Evolutionary conservation across 2,888 invertebrate species (phyloP), one percentile per base, ranked within the genome.

Genomic region (Panorpa germanica): DNA sequence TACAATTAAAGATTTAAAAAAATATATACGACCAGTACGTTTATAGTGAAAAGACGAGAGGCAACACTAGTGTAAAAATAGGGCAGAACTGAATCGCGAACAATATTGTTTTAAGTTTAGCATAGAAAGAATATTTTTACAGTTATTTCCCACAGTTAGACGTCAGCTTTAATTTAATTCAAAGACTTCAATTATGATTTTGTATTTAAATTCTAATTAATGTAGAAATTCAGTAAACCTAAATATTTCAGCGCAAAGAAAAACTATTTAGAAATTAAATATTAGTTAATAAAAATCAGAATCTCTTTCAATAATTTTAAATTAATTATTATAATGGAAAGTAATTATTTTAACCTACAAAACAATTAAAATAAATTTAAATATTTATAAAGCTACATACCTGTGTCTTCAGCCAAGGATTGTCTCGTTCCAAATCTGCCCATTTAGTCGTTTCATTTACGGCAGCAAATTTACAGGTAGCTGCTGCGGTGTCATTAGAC

Each of bases 391-490:
- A 29, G 29, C 26, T 31, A 45, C 52, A 52, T 49, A 71, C 80
- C 53, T 76, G 73, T 34, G 68, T 71, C 41, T 69, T 61, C 19
- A 95, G 65, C 95, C 95, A 95, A 12, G 88, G 81, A 49, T 93
- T 66, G 33, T 70, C 68, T 9, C 63, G 64, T 10, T 71, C 59
- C 34, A 90, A 60, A 39, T 76, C 68, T 19, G 71, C 63, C 76
- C 86, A 85, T 30, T 53, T 46, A 18, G 83, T 85, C 29, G 65
- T 58, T 38, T 73, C 71, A 38, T 74, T 71, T 40, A 91, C 76
- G 28, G 75, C 63, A 7, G 78, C 91, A 53, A 80, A 88, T 39
- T 72, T 67, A 50, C 85, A 85, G 45, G 72, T 73, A 31, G 68
- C 72, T 28, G 70, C 63, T 29, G 70, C 70, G 2, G 75, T 70